Evolutionary conservation across 2,888 invertebrate genomes (phyloP).

Genomic region (Morinoia aosen): DNA sequence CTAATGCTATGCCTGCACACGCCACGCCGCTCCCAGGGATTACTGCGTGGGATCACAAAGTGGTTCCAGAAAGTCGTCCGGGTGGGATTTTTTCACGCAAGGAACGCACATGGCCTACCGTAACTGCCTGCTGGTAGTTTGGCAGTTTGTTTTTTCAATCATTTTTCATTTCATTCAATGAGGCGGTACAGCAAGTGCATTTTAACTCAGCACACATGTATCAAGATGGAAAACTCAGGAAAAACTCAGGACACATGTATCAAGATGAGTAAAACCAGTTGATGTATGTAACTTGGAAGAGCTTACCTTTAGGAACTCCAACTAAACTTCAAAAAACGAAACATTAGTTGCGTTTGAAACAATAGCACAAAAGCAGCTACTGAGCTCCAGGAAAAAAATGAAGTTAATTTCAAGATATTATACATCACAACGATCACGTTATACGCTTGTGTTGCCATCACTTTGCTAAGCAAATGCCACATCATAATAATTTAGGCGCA

Average conservation of each 20-base stretch:
- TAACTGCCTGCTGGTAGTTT: not conserved
- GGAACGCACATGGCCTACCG: not conserved
- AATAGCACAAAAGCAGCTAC: not conserved
- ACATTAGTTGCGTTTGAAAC: not conserved
- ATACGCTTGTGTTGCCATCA: not conserved
- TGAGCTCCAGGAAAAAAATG: not conserved
- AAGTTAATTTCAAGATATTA: not conserved
- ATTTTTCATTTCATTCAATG: not conserved
- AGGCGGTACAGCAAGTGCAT: not conserved
- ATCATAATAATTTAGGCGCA: not conserved
- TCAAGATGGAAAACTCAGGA: not conserved
- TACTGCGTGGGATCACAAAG: not conserved
- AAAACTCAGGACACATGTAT: not conserved
- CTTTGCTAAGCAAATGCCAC: not conserved
- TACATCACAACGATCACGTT: not conserved
- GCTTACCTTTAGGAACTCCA: not conserved
- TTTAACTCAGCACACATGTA: not conserved
- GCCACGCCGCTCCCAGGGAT: not conserved
- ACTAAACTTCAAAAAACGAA: not conserved
- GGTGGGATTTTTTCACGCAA: not conserved
- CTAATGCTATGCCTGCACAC: conserved; percentile 7
- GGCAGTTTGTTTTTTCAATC: not conserved
- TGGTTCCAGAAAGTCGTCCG: not conserved
- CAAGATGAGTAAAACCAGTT: not conserved
- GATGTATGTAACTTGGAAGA: not conserved